phyloP scores from a whole-genome alignment of 2,797 vertebrate genomes.

The Gastrophryne carolinensis region DNA sequence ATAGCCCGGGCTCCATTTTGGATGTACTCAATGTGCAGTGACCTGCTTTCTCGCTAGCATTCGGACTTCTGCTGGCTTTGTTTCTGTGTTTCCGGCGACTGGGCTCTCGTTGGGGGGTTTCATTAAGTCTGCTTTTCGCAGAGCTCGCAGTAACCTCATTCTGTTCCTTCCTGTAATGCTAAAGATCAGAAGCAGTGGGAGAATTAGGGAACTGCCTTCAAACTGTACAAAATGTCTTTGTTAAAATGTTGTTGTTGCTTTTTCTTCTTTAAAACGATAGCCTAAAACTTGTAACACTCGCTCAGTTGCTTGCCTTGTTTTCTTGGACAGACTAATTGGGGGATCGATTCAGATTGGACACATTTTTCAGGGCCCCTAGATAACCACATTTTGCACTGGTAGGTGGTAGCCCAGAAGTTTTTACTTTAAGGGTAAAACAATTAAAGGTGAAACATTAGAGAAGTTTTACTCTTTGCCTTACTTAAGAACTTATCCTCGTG shows the following conservation, averaged over 20 bases:
- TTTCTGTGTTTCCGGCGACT: neutral
- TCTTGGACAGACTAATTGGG: too few species aligned
- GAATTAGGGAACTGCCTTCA: constrained; percentile 3
- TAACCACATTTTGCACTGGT: too few species aligned
- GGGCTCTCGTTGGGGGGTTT: constrained; percentile 1
- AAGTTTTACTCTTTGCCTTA: too few species aligned
- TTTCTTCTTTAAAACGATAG: neutral
- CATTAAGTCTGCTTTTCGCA: constrained; percentile 31
- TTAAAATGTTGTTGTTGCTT: neutral
- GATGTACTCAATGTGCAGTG: constrained; percentile 19
- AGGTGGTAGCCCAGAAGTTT: too few species aligned
- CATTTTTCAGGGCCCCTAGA: too few species aligned
- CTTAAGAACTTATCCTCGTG: too few species aligned
- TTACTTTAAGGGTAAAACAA: too few species aligned
- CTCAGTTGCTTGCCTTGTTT: too few species aligned
- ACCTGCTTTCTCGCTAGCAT: neutral
- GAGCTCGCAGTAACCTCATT: constrained; percentile 4
- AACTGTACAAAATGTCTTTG: constrained; percentile 4
- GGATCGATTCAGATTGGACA: too few species aligned
- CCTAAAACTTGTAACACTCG: too few species aligned
- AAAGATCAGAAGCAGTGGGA: neutral
- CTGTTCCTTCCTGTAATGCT: constrained; percentile 5
- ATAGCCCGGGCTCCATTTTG: constrained; percentile 35
- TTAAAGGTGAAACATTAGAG: too few species aligned
- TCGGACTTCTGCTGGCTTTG: constrained; percentile 2